Base-by-base conservation (phyloP, 2,888 invertebrate genomes). In the Volucella zonaria region DNA sequence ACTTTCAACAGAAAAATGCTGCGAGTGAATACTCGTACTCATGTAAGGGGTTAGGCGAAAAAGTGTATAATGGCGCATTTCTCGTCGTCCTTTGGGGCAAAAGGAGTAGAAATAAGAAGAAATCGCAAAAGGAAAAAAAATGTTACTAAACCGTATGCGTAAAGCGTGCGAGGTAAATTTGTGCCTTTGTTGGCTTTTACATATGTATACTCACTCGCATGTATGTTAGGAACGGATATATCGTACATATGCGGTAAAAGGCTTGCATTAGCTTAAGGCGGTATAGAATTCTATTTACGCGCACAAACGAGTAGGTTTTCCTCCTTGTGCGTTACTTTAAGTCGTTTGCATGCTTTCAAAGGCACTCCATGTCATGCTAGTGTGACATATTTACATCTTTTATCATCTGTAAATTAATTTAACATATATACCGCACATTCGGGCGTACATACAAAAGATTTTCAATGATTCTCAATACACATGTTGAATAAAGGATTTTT, bases 41-140 rank as follows among this genome's bases (percentile, higher is more conserved):
- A 52, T 11, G 23, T 23, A 40, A 0, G 23, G 38, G 12, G 38
- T 42, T 31, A 42, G 49, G 9, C 11, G 38, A 12, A 43, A 31
- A 78, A 62, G 15, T 64, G 42, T 76, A 54, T 71, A 71, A 77
- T 71, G 71, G 47, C 77, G 47, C 47, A 71, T 49, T 71, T 61
- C 42, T 56, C 9, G 40, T 56, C 9, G 40, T 66, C 31, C 61
- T 49, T 43, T 40, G 62, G 47, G 40, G 31, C 8, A 23, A 43
- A 42, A 18, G 12, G 9, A n/a, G 51, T 10, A 54, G 54, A 15
- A 40, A 61, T 23, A 66, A 45, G 68, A 31, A 38, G 11, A 38
- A 42, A 47, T 54, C 31, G 31, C 15, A n/a, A 12, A 23, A 15
- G 10, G 38, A 8, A 42, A 2, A 67, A n/a, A 3, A 42, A 42